A percentile compares a stretch with the other conserved stretches of the same genome.
These are phyloP conservation scores for Zosterops pallidus DNA, from an alignment of 2,113 vertebrate genomes.

Conservation along the genomic window DNA sequence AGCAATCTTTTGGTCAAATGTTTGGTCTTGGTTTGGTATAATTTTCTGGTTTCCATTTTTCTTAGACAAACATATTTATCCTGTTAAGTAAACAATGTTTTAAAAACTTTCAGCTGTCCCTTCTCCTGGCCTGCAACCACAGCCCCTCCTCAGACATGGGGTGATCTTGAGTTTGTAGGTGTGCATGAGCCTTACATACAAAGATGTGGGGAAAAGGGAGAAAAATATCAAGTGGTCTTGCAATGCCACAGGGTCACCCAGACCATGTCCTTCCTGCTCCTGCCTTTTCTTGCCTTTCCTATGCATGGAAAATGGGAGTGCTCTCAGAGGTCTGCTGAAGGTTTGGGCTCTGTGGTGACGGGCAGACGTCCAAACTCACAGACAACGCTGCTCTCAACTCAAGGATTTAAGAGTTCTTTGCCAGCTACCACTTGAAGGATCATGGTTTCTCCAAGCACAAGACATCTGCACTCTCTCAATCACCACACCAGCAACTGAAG, in stretches of 20 bases:
- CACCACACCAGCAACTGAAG: background rate
- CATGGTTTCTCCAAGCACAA: background rate
- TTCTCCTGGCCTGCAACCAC: background rate
- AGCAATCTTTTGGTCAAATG: conserved; percentile 12
- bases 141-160: background rate
- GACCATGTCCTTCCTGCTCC: background rate
- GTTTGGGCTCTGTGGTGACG: background rate
- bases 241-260: background rate
- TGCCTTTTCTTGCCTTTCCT: background rate
- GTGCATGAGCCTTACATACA: fast-evolving
- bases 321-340: background rate
- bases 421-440: background rate
- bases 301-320: background rate
- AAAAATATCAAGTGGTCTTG: background rate
- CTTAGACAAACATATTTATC: conserved; percentile 40
- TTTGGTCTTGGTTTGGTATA: conserved; percentile 17
- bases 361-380: background rate
- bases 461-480: background rate
- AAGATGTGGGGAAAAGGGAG: background rate
- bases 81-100: conserved; percentile 24
- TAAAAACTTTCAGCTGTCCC: background rate
- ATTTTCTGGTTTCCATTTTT: conserved; percentile 48
- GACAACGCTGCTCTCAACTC: background rate
- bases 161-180: background rate
- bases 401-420: background rate